Evolutionary conservation across 1,140 invertebrate species (phyloP), one percentile per base, ranked within the genome.

Genomic region (Drosophila kurseongensis): DNA sequence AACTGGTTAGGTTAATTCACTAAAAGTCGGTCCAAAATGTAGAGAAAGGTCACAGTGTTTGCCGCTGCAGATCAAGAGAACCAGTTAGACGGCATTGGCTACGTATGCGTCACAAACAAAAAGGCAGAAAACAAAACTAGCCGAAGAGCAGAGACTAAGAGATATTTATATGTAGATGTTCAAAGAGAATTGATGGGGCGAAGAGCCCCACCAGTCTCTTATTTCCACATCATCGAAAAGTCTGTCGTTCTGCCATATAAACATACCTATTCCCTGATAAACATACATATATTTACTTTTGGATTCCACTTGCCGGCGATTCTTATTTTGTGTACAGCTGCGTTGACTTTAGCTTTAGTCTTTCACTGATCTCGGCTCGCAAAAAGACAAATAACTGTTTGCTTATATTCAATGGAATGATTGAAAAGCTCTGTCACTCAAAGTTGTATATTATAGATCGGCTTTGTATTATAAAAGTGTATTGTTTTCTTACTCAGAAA

Each of bases 1-100:
- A 71, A 71, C 67, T 58, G 67, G 67, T 71, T 71, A 14, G 42
- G 18, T 71, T 71, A 50, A 71, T 71, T 71, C 67, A 58, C 65
- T 16, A 50, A 71, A 69, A 71, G 65, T 51, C 65, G 65, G 67
- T 27, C 32, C 50, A 48, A 66, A 58, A 71, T 50, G 18, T 58
- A 71, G 51, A 71, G 67, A 71, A 71, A 71, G 67, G 67, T 71
- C 65, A 71, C 67, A n/a, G 29, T 66, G 65, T 66, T 68, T 68
- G 63, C 35, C 57, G 36, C 36, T 35, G 27, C 41, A 35, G 65
- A 50, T 36, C 67, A 71, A 58, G 52, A 71, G 65, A 71, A 71
- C 67, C 67, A 71, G 67, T 71, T 71, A 18, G 67, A 58, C 67
- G 52, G 65, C 65, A 71, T 71, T 71, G 63, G 40, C 41, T 42